These are phyloP conservation scores for Diaperis boleti DNA, from an alignment of 2,888 invertebrate genomes.

Conservation along the genomic window DNA sequence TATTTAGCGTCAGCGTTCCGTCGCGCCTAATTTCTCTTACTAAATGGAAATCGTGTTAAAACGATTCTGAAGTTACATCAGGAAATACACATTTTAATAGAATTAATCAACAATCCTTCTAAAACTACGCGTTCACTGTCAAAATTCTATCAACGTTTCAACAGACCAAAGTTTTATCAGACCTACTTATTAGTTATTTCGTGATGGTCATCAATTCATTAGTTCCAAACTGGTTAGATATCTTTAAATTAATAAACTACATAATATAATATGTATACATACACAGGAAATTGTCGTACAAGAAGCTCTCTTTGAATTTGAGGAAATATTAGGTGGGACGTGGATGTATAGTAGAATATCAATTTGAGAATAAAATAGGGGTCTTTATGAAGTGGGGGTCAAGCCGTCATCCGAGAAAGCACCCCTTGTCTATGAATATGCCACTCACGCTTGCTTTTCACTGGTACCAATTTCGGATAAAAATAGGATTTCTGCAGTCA, in stretches of 20 bases:
- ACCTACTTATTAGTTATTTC: too few relatives aligned
- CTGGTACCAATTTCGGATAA: slow-evolving; percentile 48
- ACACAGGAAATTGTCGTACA: too few relatives aligned
- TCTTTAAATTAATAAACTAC: too few relatives aligned
- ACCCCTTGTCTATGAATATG: slow-evolving; percentile 43
- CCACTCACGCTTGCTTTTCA: slow-evolving; percentile 47
- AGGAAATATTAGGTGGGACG: too few relatives aligned
- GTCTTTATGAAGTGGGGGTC: slow-evolving; percentile 43
- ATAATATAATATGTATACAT: too few relatives aligned
- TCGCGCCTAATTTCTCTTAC: slow-evolving; percentile 10
- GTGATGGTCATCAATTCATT: too few relatives aligned
- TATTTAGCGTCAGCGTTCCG: slow-evolving; percentile 11
- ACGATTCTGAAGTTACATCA: background rate
- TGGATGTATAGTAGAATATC: slow-evolving; percentile 41
- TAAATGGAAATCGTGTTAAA: slow-evolving; percentile 8
- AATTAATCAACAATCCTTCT: too few relatives aligned
- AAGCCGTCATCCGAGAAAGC: slow-evolving; percentile 39
- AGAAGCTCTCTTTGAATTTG: too few relatives aligned
- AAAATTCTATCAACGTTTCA: too few relatives aligned
- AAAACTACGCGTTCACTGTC: too few relatives aligned
- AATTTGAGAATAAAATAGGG: slow-evolving; percentile 40
- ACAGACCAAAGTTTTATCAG: too few relatives aligned
- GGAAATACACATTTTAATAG: slow-evolving; percentile 5
- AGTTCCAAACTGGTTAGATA: too few relatives aligned
- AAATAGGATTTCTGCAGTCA: slow-evolving; percentile 48